Evolutionary conservation across 2,113 vertebrate species (phyloP).

Genomic region (Hystrix brachyura): DNA sequence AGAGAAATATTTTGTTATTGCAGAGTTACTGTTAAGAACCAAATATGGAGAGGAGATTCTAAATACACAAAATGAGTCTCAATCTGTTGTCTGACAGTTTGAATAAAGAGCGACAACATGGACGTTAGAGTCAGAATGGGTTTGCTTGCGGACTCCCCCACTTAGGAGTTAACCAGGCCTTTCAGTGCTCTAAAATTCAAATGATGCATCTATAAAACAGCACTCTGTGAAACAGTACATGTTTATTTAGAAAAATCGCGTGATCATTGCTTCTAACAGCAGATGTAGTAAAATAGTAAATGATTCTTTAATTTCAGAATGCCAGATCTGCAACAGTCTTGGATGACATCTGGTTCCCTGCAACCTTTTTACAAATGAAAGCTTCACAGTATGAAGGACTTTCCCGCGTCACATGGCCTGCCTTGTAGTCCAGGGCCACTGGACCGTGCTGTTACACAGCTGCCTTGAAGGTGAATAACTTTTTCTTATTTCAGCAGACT

Average conservation of each 20-base stretch:
- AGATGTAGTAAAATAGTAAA: background rate
- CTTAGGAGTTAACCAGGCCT: background rate
- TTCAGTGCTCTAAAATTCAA: background rate
- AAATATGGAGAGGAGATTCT: background rate
- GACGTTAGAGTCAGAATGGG: background rate
- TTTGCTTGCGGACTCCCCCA: background rate
- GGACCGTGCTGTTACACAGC: background rate
- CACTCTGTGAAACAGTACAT: background rate
- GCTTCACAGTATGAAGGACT: background rate
- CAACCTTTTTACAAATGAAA: background rate
- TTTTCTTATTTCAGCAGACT: background rate
- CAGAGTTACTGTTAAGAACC: background rate
- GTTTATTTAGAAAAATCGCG: background rate
- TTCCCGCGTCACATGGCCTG: background rate
- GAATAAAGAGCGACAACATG: background rate
- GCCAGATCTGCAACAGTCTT: background rate
- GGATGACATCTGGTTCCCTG: background rate
- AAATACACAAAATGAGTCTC: background rate
- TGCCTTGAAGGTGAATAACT: background rate
- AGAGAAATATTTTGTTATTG: background rate
- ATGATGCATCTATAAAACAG: background rate
- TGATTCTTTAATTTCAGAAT: background rate
- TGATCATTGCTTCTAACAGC: background rate
- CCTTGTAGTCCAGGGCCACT: background rate
- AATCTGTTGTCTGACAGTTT: background rate